phyloP scores from a whole-genome alignment of 1,140 invertebrate genomes.

The Heliconius congener region DNA sequence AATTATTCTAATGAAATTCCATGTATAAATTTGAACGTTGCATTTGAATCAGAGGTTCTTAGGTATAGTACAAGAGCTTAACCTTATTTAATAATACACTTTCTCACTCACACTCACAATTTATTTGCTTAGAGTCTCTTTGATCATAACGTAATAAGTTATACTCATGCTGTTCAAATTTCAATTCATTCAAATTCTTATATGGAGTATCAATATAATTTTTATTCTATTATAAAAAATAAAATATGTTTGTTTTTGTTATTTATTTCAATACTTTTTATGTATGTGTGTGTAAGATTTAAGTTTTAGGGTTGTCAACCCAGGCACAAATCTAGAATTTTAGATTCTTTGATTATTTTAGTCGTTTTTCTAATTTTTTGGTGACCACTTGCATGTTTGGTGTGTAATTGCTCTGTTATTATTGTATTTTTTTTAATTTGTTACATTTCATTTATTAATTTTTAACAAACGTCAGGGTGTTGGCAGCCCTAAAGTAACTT shows the following conservation, averaged over 20 bases:
- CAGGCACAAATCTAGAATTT: constrained; percentile 12
- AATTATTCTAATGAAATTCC: neutral
- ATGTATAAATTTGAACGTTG: neutral
- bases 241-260: constrained; percentile 6
- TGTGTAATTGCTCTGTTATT: constrained; percentile 9
- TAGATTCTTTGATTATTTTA: neutral
- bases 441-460: neutral
- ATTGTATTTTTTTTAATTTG: constrained; percentile 6
- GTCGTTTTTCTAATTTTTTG: neutral
- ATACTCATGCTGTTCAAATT: no score
- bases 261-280: neutral
- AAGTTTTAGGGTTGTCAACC: constrained; percentile 10
- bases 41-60: neutral
- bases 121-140: no score
- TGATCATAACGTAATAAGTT: no score
- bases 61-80: neutral
- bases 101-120: no score
- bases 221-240: neutral
- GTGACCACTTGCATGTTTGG: constrained; percentile 14
- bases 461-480: neutral
- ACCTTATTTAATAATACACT: no score
- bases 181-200: neutral
- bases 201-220: neutral
- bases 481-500: neutral
- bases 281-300: neutral